Percentiles rank a stretch among this genome's conserved stretches.
phyloP scores from a whole-genome alignment of 1,140 invertebrate genomes.

The Chironomus tepperi region DNA sequence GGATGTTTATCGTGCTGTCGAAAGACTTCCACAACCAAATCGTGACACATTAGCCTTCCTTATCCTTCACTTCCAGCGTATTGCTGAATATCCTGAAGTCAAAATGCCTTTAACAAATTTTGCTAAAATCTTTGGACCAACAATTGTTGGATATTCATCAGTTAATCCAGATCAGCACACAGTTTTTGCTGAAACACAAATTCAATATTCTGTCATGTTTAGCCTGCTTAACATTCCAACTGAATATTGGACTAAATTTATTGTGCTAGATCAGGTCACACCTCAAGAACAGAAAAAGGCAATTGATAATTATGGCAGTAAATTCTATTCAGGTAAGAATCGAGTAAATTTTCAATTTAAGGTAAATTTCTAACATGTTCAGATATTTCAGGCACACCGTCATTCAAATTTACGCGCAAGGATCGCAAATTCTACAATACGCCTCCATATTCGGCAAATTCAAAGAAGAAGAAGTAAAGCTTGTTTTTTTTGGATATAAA shows the following conservation, averaged over 20 bases:
- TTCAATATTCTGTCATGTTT: constrained; percentile 56
- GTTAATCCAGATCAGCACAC: constrained; percentile 49
- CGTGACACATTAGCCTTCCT: constrained; percentile 80
- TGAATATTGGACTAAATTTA: constrained; percentile 51
- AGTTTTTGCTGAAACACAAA: constrained; percentile 46
- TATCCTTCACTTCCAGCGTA: constrained; percentile 69
- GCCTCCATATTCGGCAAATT: neutral
- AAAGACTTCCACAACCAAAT: constrained; percentile 71
- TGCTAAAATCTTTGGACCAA: constrained; percentile 75
- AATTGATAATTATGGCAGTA: constrained; percentile 1
- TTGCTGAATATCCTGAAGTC: constrained; percentile 55
- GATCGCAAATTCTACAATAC: constrained; percentile 2
- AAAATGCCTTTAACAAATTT: constrained; percentile 74
- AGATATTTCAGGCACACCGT: constrained; percentile 4
- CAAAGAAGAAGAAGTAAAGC: neutral
- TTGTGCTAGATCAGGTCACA: constrained; percentile 24
- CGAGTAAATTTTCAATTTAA: neutral
- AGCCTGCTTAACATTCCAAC: constrained; percentile 52
- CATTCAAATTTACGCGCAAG: neutral
- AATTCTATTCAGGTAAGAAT: constrained; percentile 1
- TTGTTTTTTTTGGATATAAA: neutral
- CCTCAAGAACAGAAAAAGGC: neutral
- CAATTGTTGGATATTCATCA: constrained; percentile 70
- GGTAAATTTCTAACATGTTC: neutral
- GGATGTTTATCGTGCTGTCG: constrained; percentile 56